Conservation (phyloP, 2,888 invertebrate species). For the Protophormia terraenovae region DNA sequence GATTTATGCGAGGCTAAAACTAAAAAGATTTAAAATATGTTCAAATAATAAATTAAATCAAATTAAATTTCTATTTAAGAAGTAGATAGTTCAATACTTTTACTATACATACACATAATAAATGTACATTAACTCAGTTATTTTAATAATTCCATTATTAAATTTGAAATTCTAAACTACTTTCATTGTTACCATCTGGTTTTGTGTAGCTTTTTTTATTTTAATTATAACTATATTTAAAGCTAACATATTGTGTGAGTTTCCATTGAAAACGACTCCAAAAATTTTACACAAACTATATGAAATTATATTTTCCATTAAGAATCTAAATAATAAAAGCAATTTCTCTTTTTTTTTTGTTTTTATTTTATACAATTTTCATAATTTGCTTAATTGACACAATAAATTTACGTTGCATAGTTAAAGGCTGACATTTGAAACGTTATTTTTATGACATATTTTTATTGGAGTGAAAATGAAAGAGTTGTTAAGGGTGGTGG, state of each 20-base stretch:
- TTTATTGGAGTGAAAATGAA: no score
- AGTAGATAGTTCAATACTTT: no score
- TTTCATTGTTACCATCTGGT: neutral
- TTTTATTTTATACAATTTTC: constrained; percentile 3
- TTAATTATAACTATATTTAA: neutral
- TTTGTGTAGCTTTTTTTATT: neutral
- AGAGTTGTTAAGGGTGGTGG: no score
- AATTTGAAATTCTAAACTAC: neutral
- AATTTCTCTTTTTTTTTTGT: neutral
- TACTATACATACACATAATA: no score
- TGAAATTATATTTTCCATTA: neutral
- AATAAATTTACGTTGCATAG: constrained; percentile 14
- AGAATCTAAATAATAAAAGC: constrained; percentile 1
- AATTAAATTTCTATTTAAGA: no score
- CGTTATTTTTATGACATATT: neutral
- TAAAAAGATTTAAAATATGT: neutral
- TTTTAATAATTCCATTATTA: neutral
- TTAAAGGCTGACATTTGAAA: constrained; percentile 15
- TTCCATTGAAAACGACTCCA: neutral
- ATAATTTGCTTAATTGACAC: constrained; percentile 25
- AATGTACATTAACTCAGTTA: no score
- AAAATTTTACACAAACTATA: neutral
- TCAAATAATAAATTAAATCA: no score
- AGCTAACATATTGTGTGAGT: neutral
- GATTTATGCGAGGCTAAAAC: neutral